Evolutionary conservation across 2,113 vertebrate genomes (phyloP).

Genomic region (Nicator chloris): DNA sequence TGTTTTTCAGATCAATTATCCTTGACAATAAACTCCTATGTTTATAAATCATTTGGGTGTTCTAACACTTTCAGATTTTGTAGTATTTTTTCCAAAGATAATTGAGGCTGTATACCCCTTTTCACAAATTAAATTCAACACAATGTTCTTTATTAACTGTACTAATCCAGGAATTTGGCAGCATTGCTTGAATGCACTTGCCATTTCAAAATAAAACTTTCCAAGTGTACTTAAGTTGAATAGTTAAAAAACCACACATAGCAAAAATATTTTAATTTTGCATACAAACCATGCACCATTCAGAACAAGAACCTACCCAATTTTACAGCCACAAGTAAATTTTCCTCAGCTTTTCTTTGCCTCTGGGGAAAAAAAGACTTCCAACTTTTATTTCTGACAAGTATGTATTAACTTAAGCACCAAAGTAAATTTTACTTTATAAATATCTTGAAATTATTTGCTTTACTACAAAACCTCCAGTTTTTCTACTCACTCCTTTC

Average conservation of each 20-base stretch:
- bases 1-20: not conserved
- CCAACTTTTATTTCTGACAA: not conserved
- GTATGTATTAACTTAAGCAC: not conserved
- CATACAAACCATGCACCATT: not conserved
- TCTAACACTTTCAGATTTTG: not conserved
- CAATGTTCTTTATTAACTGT: not conserved
- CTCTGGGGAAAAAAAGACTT: not conserved
- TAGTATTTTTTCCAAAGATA: not conserved
- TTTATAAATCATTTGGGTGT: not conserved
- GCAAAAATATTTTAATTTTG: not conserved
- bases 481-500: not conserved
- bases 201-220: not conserved
- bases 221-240: not conserved
- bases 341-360: not conserved
- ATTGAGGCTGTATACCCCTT: not conserved
- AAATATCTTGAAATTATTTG: not conserved
- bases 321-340: not conserved
- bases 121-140: conserved; percentile 1
- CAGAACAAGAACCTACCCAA: not conserved
- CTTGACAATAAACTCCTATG: not conserved
- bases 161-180: conserved; percentile 22
- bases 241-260: not conserved
- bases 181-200: not conserved
- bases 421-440: not conserved
- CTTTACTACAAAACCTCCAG: not conserved